Evolutionary conservation across 2,797 vertebrate genomes (phyloP).

Genomic region (Arctocebus calabarensis): DNA sequence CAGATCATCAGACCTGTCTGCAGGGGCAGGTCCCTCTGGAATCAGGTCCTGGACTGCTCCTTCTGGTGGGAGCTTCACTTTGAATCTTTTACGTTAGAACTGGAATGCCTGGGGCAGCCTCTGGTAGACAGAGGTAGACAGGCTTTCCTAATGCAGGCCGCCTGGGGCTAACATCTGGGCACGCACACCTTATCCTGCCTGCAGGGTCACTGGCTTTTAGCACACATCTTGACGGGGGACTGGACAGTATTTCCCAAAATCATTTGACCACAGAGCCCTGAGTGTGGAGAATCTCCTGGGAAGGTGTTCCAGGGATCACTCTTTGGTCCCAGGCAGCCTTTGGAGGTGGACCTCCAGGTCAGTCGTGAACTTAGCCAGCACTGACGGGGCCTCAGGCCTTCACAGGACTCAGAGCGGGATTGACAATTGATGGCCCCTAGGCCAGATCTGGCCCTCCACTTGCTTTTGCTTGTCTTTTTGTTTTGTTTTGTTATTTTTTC

Average conservation of each 20-base stretch:
- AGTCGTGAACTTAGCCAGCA: neutral
- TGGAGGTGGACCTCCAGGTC: too few species aligned
- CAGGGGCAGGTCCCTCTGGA: neutral
- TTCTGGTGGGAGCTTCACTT: neutral
- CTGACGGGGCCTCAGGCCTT: rapidly evolving
- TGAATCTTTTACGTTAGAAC: neutral
- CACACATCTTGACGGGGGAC: rapidly evolving
- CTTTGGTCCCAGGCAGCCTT: neutral
- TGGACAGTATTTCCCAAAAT: neutral
- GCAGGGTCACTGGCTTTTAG: too few species aligned
- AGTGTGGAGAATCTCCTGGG: rapidly evolving
- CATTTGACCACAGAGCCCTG: neutral
- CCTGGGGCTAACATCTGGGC: neutral
- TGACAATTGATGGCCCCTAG: neutral
- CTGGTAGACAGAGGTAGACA: too few species aligned
- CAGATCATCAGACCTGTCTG: neutral
- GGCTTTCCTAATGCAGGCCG: neutral
- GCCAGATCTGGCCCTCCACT: neutral
- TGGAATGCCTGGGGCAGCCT: too few species aligned
- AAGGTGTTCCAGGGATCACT: neutral
- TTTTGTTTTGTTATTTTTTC: too few species aligned
- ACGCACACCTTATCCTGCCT: rapidly evolving
- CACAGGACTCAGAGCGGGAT: neutral
- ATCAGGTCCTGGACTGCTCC: neutral
- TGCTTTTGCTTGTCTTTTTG: neutral